Conservation (phyloP, 2,888 invertebrate genomes). For the Plemyria rubiginata region DNA sequence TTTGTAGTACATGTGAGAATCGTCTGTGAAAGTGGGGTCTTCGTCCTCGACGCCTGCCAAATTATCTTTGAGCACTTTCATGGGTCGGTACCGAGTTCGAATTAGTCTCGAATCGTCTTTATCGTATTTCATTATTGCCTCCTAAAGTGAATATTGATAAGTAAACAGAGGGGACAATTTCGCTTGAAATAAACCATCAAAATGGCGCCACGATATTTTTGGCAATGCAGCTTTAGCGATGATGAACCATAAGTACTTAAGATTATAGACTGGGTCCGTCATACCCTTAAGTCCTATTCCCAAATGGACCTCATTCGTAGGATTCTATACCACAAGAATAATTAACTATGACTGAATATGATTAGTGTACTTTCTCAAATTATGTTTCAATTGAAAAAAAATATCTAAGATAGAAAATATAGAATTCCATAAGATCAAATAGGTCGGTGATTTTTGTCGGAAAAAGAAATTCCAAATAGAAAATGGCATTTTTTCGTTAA, state of each 20-base stretch:
- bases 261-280: too few relatives aligned
- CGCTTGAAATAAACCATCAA: constrained; percentile 33
- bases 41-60: constrained; percentile 71
- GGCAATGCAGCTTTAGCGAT: background rate
- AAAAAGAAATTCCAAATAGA: background rate
- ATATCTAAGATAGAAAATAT: too few relatives aligned
- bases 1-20: constrained; percentile 77
- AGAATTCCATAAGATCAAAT: too few relatives aligned
- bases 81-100: constrained; percentile 76
- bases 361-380: too few relatives aligned
- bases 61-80: constrained; percentile 78
- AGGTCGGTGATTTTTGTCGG: too few relatives aligned
- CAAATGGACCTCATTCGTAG: too few relatives aligned
- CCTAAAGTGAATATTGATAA: constrained; percentile 55
- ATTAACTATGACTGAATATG: too few relatives aligned
- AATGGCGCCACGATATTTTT: background rate
- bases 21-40: constrained; percentile 74
- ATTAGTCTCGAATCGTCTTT: constrained; percentile 73
- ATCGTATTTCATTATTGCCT: constrained; percentile 71
- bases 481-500: background rate
- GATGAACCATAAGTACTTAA: too few relatives aligned
- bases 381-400: too few relatives aligned
- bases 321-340: too few relatives aligned
- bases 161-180: constrained; percentile 37
- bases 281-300: too few relatives aligned